Base-by-base conservation (phyloP, 2,797 vertebrate species). In the Kryptolebias ocellatus region DNA sequence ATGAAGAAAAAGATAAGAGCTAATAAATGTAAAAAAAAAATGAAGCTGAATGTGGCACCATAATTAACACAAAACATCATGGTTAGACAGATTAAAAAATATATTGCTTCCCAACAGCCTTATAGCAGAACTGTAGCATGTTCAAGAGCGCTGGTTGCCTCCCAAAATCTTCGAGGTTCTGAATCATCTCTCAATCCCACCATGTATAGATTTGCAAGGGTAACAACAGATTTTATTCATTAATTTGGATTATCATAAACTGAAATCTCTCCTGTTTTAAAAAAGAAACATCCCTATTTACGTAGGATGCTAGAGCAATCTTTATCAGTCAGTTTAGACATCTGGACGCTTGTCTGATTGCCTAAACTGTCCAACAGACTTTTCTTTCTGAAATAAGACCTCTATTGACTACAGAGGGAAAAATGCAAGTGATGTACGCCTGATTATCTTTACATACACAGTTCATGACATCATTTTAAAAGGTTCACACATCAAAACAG, bases 1-100 rank as follows among this genome's bases (percentile, higher is more conserved):
- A 69, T 46, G 8, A 63, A 72, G 73, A 73, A 53, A 83, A 29
- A n/a, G 79, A 53, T 54, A 2, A 72, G 52, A 77, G 49, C 18
- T 64, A 10, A 72, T 54, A 62, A 64, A 72, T 20, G 65, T 20
- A 50, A 20, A n/a, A 50, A 20, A 8, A 24, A 11, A 24, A 24
- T 50, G 2, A 4, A 7, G 14, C 39, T 12, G 39, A 3, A 42
- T 42, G 39, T 42, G 39, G 11, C 11, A 14, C 39, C 39, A 42
- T 42, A 12, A 12, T 12, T 42, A 42, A 42, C 11, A 4, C 39
- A 42, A 42, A 2, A 12, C 11, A 42, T 42, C 11, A 42, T 42
- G 39, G 39, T 11, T 42, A 42, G 39, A 42, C 39, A 42, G 11
- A 42, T 14, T 42, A 42, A 42, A 12, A 12, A 12, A 42, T 12